Evolutionary conservation across 2,888 invertebrate species (phyloP), one percentile per base, ranked within the genome.

Genomic region (Ptychoptera albimana): DNA sequence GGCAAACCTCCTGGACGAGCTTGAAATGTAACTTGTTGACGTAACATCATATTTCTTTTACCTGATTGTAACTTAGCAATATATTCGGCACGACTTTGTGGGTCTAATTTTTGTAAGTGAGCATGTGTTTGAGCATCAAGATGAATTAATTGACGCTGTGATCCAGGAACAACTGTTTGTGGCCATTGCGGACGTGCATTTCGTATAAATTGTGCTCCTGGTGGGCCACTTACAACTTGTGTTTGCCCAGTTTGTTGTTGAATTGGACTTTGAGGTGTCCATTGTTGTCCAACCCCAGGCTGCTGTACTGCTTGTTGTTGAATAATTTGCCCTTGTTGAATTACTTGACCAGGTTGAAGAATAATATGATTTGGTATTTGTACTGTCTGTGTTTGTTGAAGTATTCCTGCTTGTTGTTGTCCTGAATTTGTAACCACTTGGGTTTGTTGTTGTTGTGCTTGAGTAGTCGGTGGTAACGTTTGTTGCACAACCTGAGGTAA

Each of bases 51-150:
- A 30, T 72, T 71, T 39, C 74, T 66, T 43, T 75, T 73, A 50
- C 72, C 72, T 77, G 77, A 42, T 58, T 83, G 81, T 49, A 85
- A 65, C 58, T 82, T 82, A 10, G 82, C 78, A 6, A 86, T 81
- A 52, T 86, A 86, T 60, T 84, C 73, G 2, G 83, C 81, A 36
- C 83, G 72, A 55, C 85, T 84, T 49, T 82, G 76, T 0, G 84
- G 82, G 55, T 84, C 82, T 75, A 82, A 73, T 13, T 84, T 84
- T 57, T 86, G 84, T 39, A 86, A 65, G 53, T 85, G 83, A 10
- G 84, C 83, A 57, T 86, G 85, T 1, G 85, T 84, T 53, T 84
- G 82, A 1, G 83, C 82, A 53, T 87, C 86, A 52, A 87, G 62
- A 52, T 86, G 86, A 47, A 87, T 87, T 46, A 82, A 69, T 56